Conservation (phyloP, 2,888 invertebrate species). For the Sicus ferrugineus region DNA sequence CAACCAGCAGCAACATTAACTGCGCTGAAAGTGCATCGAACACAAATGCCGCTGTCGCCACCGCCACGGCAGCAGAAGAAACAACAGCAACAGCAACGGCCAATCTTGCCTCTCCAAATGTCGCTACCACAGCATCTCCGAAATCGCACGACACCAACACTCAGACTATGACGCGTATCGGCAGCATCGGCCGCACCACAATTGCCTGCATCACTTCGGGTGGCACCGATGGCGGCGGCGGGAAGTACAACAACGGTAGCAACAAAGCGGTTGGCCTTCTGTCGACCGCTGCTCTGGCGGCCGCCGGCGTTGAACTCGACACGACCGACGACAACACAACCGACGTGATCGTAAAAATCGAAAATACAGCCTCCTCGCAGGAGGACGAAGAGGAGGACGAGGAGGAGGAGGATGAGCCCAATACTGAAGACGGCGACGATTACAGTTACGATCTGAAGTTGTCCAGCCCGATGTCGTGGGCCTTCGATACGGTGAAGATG, state of each 20-base stretch:
- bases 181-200: conserved; percentile 59
- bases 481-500: conserved; percentile 62
- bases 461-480: conserved; percentile 64
- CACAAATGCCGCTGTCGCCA: conserved; percentile 36
- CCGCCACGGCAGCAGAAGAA: conserved; percentile 30
- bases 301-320: conserved; percentile 58
- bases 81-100: conserved; percentile 28
- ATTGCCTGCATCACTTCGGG: conserved; percentile 58
- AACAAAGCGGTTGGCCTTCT: conserved; percentile 47
- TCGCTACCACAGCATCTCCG: conserved; percentile 17
- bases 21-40: conserved; percentile 29
- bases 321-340: conserved; percentile 58
- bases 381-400: conserved; percentile 51
- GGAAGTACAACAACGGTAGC: conserved; percentile 37
- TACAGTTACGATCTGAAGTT: conserved; percentile 63
- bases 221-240: conserved; percentile 26
- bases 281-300: conserved; percentile 55
- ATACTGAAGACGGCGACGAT: conserved; percentile 40
- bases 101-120: conserved; percentile 25
- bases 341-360: conserved; percentile 61
- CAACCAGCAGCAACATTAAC: conserved; percentile 29
- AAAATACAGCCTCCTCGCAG: conserved; percentile 52
- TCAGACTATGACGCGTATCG: conserved; percentile 55
- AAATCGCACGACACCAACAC: conserved; percentile 26
- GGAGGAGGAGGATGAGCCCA: conserved; percentile 44